Base-by-base conservation (phyloP, 2,888 invertebrate species). In the Dicyrtomina minuta region DNA sequence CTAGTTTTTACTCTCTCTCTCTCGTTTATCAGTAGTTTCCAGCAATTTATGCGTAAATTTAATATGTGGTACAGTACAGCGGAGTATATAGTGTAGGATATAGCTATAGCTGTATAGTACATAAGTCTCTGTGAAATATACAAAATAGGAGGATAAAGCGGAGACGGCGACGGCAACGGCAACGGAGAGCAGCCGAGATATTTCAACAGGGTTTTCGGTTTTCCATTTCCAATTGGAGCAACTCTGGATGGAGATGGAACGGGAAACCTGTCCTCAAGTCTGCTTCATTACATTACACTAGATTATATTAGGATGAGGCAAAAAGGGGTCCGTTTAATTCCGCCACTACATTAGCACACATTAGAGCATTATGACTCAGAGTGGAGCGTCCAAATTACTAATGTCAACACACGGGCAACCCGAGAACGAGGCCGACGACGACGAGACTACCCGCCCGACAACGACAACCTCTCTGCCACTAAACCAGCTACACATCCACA, bases 251-350 rank as follows among this genome's bases (percentile, higher is more conserved):
- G 33, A 33, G 8, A 3, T 33, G 33, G 33, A 33, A 33, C 33
- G 55, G 27, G 62, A 64, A 60, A 64, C 64, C 51, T 64, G 64
- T 68, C 33, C 33, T 33, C 33, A 33, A 33, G 33, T 33, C 68
- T 61, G 61, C 62, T 62, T 68, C 68, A 68, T 56, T 68, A 56
- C 66, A 66, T 66, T 66, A 49, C 56, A 66, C 58, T 68, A 61
- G 68, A 68, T 68, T 68, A 68, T 68, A 68, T 68, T 61, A 68
- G 53, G 53, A 68, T 58, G 67, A 66, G 67, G 61, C 58, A 60
- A 62, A n/a, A 68, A 68, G 62, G 62, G 55, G 43, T 43, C 59
- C 72, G 70, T 72, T 72, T 72, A 72, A 70, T 72, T 72, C 72
- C 72, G 61, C 72, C 64, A 72, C 67, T 64, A 55, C 43, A 70